phyloP scores from a whole-genome alignment of 1,140 invertebrate genomes.

The Oncopeltus fasciatus region DNA sequence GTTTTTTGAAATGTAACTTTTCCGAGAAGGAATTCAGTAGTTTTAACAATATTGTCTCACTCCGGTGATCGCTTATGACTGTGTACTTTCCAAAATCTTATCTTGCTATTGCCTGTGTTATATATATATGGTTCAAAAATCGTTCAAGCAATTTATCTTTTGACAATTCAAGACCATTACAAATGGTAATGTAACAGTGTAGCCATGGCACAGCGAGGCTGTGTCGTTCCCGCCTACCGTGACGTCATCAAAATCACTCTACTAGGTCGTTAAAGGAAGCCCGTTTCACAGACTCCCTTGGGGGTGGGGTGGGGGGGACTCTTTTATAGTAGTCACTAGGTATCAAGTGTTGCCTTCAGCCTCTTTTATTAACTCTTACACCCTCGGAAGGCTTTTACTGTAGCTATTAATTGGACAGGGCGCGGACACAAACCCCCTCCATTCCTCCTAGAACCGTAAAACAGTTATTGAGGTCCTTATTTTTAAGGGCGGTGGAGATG shows the following conservation, averaged over 20 bases:
- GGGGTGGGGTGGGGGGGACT: background rate
- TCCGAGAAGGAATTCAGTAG: no score
- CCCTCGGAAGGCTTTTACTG: background rate
- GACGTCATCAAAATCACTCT: background rate
- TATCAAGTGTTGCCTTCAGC: background rate
- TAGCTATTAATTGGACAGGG: constrained; percentile 2
- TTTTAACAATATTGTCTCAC: no score
- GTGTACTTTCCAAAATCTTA: no score
- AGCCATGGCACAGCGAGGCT: background rate
- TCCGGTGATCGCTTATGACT: no score
- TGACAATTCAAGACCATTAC: no score
- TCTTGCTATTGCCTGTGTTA: no score
- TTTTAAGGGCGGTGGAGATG: background rate
- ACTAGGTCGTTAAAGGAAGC: background rate
- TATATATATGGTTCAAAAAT: no score
- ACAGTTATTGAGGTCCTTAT: constrained; percentile 9
- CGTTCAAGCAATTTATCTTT: no score
- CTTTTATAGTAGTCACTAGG: background rate
- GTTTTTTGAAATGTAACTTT: no score
- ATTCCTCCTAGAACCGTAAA: background rate
- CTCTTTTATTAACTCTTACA: constrained; percentile 5
- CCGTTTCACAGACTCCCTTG: no score
- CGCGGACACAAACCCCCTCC: background rate
- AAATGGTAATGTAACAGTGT: no score
- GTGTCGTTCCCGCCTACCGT: no score